Conservation (phyloP, 1,140 invertebrate genomes). For the Cephus cinctus region DNA sequence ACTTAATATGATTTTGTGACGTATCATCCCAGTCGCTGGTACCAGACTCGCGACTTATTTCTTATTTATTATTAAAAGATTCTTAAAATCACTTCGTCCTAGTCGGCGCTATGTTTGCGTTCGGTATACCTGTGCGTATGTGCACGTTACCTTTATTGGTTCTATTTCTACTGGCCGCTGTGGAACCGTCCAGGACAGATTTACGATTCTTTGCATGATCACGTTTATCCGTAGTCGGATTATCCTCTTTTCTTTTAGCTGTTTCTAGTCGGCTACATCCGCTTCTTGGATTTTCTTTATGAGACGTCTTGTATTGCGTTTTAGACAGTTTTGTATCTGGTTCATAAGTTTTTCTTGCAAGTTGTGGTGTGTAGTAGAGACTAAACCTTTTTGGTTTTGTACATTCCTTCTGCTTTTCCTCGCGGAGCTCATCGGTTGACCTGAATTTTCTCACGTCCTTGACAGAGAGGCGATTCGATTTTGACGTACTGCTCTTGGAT, state of each 20-base stretch:
- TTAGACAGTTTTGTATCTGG: slow-evolving; percentile 27
- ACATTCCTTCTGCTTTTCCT: slow-evolving; percentile 29
- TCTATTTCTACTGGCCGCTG: slow-evolving; percentile 35
- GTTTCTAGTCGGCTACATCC: slow-evolving; percentile 8
- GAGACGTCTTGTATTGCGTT: no score
- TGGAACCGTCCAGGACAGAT: slow-evolving; percentile 25
- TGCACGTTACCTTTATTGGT: slow-evolving; percentile 33
- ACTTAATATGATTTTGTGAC: no score
- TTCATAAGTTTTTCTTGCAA: slow-evolving; percentile 39
- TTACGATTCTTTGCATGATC: slow-evolving; percentile 23
- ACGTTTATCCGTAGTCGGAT: background rate
- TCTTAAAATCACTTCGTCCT: slow-evolving; percentile 29
- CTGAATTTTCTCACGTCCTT: slow-evolving; percentile 32
- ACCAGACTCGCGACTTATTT: slow-evolving; percentile 2
- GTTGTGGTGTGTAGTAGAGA: slow-evolving; percentile 45
- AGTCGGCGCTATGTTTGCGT: slow-evolving; percentile 7
- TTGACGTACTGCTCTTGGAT: slow-evolving; percentile 8
- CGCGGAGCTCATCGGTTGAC: slow-evolving; percentile 41
- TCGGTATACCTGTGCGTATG: slow-evolving; percentile 11
- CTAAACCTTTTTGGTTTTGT: slow-evolving; percentile 39
- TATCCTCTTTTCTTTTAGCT: background rate
- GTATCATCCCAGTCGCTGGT: no score
- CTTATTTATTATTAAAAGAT: background rate
- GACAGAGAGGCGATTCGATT: background rate
- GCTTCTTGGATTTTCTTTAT: slow-evolving; percentile 10